phyloP scores from a whole-genome alignment of 1,140 invertebrate species.

The Magallana gigas region DNA sequence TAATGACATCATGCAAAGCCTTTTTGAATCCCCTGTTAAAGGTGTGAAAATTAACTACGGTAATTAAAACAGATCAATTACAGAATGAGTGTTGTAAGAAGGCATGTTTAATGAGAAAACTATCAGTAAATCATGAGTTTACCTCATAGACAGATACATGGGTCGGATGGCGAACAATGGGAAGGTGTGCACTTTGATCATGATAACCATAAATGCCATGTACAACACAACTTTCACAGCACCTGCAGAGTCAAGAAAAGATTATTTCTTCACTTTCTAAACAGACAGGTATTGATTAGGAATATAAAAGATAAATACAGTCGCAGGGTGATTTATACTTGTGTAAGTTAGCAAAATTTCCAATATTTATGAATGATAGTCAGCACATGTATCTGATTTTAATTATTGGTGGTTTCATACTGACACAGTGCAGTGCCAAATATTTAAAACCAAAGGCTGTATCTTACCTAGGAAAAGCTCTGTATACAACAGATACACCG shows the following conservation, averaged over 20 bases:
- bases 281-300: conserved; percentile 90
- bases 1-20: conserved; percentile 97
- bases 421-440: no score
- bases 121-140: conserved; percentile 57
- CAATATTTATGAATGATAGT: no score
- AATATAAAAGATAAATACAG: not conserved
- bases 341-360: no score
- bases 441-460: no score
- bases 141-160: conserved; percentile 98
- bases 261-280: conserved; percentile 97
- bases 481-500: conserved; percentile 97
- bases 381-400: no score
- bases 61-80: not conserved
- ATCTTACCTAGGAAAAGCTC: conserved; percentile 95
- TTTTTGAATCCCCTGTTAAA: conserved; percentile 95
- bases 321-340: no score
- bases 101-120: no score
- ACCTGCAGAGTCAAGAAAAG: conserved; percentile 88
- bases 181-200: conserved; percentile 98
- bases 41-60: not conserved
- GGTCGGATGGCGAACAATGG: conserved; percentile 98
- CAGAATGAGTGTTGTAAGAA: no score
- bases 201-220: conserved; percentile 95
- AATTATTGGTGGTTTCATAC: no score
- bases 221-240: conserved; percentile 93